phyloP scores from a whole-genome alignment of 2,113 vertebrate genomes.

The Pogonocichla stellata region DNA sequence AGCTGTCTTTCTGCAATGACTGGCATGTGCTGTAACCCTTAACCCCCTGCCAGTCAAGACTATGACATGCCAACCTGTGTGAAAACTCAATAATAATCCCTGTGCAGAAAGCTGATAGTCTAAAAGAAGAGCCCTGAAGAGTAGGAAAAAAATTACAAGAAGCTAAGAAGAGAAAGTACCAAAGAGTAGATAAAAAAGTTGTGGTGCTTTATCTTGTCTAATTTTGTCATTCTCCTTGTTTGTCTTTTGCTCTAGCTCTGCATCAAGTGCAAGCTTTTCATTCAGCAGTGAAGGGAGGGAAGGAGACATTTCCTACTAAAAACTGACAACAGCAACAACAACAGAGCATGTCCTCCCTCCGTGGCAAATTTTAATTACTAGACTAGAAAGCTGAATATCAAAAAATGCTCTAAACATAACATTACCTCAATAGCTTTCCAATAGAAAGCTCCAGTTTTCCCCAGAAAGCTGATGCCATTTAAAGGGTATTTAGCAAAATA shows the following conservation, averaged over 20 bases:
- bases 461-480: background rate
- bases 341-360: background rate
- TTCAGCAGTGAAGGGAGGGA: background rate
- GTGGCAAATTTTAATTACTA: background rate
- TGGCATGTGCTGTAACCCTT: background rate
- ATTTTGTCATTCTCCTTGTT: constrained; percentile 9
- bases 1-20: background rate
- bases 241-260: background rate
- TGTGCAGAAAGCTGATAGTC: background rate
- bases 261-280: background rate
- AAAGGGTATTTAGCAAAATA: background rate
- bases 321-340: background rate
- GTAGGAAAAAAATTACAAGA: background rate
- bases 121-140: background rate
- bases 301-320: background rate
- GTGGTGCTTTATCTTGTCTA: background rate
- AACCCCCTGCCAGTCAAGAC: background rate
- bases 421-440: background rate
- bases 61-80: background rate
- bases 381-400: background rate
- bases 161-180: background rate
- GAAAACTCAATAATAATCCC: background rate
- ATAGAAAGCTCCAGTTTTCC: background rate
- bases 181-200: background rate
- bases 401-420: background rate